Base-by-base conservation (phyloP, 2,113 vertebrate species). In the Emydura subglobosa region DNA sequence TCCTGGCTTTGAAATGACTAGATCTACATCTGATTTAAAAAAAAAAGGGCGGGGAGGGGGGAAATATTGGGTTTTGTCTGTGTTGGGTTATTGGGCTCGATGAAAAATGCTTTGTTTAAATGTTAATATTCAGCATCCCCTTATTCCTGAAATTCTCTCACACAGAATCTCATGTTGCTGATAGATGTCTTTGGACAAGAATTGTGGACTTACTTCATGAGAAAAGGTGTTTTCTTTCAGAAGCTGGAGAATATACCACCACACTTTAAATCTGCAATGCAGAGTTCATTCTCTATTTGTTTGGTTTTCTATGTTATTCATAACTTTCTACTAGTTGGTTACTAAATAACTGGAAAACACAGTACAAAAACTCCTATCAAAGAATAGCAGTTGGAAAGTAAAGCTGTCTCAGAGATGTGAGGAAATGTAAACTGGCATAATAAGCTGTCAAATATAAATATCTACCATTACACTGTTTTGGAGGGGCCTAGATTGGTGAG, bases 281-380 rank as follows among this genome's bases (percentile, higher is more conserved):
- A 59, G 90, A 96, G 93, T 92, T 61, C 59, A 88, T 74, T 96
- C 82, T 97, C 95, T 42, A 65, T 93, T 94, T 90, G 27, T 86
- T 91, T 39, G 14, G 16, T 72, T n/a, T 72, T 72, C 17, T 72
- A 72, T 21, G 19, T 92, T 76, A 94, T 89, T 91, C 93, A 96
- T 95, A 85, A 93, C 39, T 88, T 92, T 89, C 87, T 94, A 83
- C 94, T 97, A 96, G 95, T 92, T 89, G n/a, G 76, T 96, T 97
- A 76, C 42, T 97, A 95, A 95, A 88, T 93, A 94, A 80, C 57
- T 97, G 91, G 95, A 97, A 98, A 96, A 95, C 93, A 96, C 94
- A 95, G 95, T 94, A 97, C 96, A 97, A 97, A 97, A 97, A 96
- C 96, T 97, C 96, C 97, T 95, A 96, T 97, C 95, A 97, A 96